Evolutionary conservation across 1,140 invertebrate species (phyloP), one percentile per base, ranked within the genome.

Genomic region (Augochlora pura): DNA sequence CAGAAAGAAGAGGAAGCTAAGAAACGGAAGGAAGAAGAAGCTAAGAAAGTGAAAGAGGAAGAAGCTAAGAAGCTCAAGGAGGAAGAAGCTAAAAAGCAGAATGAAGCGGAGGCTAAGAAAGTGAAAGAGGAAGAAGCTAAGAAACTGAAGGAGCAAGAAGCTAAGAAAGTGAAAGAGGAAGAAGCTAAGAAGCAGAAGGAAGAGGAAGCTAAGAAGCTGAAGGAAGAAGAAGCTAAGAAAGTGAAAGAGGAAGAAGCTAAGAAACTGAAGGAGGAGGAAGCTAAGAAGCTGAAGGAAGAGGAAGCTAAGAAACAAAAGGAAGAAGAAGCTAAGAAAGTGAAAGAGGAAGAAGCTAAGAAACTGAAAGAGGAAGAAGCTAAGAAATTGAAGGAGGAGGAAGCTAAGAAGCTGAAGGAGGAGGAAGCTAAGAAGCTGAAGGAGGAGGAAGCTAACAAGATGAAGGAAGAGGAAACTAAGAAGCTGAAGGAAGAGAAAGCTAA

Each of bases 341-440:
- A 63, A 42, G 39, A 65, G 23, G 46, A 69, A 27, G 66, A 27
- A 63, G 67, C 57, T 3, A 23, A 69, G 7, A 18, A 38, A 10
- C 67, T 57, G 16, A 62, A 65, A 14, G 62, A 66, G n/a, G 54
- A 57, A 18, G 66, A 72, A 49, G 21, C 52, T 9, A 9, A 59
- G 14, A 79, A 60, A 64, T 38, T 62, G 46, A 18, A 16, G 66
- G 27, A 32, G 39, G 66, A 83, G 25, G 63, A 86, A 42, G 81
- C n/a, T n/a, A n/a, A n/a, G 77, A 73, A n/a, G 0, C 7, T 77
- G 64, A 68, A 81, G 12, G 72, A 86, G 52, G 85, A 86, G 42
- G 85, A 88, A 68, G 73, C 8, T 39, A 16, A 78, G 14, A 71
- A 71, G n/a, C 32, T 60, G 72, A 87, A 65, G 69, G 32, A 66